Evolutionary conservation across 2,888 invertebrate species (phyloP).

Genomic region (Frankliniella fusca): DNA sequence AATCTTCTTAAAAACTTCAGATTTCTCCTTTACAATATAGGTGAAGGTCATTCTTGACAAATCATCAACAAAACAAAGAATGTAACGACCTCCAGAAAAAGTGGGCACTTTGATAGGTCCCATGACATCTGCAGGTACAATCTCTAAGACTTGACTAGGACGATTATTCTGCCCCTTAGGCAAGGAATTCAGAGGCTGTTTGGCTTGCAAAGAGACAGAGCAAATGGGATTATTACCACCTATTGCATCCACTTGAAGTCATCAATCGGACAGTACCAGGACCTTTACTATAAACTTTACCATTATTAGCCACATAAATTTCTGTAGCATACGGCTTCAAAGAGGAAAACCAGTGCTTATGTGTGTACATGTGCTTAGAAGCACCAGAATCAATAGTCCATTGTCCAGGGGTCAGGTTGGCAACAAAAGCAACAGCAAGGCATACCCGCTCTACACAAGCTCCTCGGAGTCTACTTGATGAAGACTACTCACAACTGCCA

Average conservation of each 20-base stretch:
- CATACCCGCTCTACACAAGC: background rate
- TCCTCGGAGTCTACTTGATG: background rate
- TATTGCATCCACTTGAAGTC: conserved; percentile 22
- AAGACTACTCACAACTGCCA: background rate
- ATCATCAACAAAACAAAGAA: conserved; percentile 38
- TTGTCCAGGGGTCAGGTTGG: background rate
- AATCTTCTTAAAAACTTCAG: too few species aligned
- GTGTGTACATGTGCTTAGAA: conserved; percentile 31
- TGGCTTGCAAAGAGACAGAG: background rate
- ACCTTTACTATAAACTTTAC: background rate
- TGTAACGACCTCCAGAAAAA: conserved; percentile 35
- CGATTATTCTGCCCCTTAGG: background rate
- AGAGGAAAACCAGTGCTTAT: conserved; percentile 14
- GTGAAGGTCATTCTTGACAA: conserved; percentile 35
- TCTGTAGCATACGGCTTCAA: background rate
- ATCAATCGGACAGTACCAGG: conserved; percentile 32
- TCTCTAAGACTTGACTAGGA: conserved; percentile 33
- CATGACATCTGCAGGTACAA: conserved; percentile 38
- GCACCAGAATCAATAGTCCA: conserved; percentile 34
- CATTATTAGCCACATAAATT: background rate
- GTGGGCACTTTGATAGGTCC: conserved; percentile 37
- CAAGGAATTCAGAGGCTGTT: background rate
- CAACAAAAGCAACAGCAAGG: background rate
- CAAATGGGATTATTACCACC: background rate
- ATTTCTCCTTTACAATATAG: too few species aligned